Conservation (phyloP, 2,888 invertebrate species). For the Drymonia ruficornis region DNA sequence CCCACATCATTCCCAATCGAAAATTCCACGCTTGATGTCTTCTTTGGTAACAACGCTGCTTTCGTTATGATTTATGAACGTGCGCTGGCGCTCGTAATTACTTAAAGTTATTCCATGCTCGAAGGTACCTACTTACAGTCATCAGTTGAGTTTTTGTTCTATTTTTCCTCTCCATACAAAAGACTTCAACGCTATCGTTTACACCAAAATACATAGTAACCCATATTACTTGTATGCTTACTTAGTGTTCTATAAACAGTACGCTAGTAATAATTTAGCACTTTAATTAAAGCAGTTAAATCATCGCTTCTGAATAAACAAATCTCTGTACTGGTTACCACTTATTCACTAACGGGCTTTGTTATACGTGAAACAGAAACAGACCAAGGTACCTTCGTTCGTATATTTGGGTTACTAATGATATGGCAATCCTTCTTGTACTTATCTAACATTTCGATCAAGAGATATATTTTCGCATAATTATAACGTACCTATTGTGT, state of each 20-base stretch:
- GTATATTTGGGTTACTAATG: slow-evolving; percentile 37
- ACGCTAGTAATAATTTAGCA: slow-evolving; percentile 47
- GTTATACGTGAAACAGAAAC: slow-evolving; percentile 21
- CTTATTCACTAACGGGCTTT: slow-evolving; percentile 33
- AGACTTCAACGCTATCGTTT: slow-evolving; percentile 35
- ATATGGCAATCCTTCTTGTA: slow-evolving; percentile 16
- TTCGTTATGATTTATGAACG: slow-evolving; percentile 76
- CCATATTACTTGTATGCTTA: slow-evolving; percentile 13
- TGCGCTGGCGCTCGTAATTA: slow-evolving; percentile 55
- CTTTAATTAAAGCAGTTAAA: slow-evolving; percentile 53
- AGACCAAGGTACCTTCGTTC: slow-evolving; percentile 20
- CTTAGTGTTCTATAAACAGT: slow-evolving; percentile 27
- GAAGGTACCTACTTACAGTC: slow-evolving; percentile 21
- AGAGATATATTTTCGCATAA: slow-evolving; percentile 16
- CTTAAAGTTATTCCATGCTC: slow-evolving; percentile 46
- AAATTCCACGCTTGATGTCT: slow-evolving; percentile 77
- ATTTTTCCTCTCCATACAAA: slow-evolving; percentile 20
- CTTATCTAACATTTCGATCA: slow-evolving; percentile 24
- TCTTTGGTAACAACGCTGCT: slow-evolving; percentile 69
- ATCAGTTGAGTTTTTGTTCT: slow-evolving; percentile 17
- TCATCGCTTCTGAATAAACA: slow-evolving; percentile 39
- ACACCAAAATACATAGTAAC: background rate
- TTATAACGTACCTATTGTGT: slow-evolving; percentile 27
- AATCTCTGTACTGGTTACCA: slow-evolving; percentile 41
- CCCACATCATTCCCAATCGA: slow-evolving; percentile 74